Evolutionary conservation across 2,797 vertebrate species (phyloP), one percentile per base, ranked within the genome.

Genomic region (Agapornis canus): DNA sequence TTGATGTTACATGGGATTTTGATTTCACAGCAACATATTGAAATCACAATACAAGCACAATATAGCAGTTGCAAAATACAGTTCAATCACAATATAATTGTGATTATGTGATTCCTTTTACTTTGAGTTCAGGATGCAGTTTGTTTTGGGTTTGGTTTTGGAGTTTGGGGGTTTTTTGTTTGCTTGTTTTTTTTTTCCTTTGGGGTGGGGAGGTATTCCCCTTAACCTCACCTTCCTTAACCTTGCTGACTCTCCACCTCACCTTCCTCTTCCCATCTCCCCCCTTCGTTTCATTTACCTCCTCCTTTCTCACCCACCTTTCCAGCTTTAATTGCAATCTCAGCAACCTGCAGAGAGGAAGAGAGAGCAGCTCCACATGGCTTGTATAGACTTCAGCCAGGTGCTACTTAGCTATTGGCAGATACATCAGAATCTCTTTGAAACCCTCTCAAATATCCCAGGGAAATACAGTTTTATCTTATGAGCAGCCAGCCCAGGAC

Each of bases 281-380:
- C 7, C 15, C 4, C 35, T 71, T 59, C 13, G 5, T 12, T 43
- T 57, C 6, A 8, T 63, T 63, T 13, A 19, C 4, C 2, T 35
- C 17, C n/a, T 82, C 9, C 40, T 66, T 70, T 61, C 18, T 52
- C 40, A 14, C 7, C 8, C 32, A 13, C 7, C 20, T 69, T 71
- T 56, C 54, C 26, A 39, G 14, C 19, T 22, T 32, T 26, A 87
- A 57, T 17, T 70, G 43, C 7, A 6, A 31, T 10, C 31, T 61
- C 18, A 35, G 25, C 16, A 16, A 5, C 32, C 71, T 57, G 25
- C 37, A 87, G 45, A 51, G 21, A 27, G n/a, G 49, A 57, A 35
- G 16, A n/a, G n/a, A 29, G 15, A 1, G 6, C 21, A 29, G 29
- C 8, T 20, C 13, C 6, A 0, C 23, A 6, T 19, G 17, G 35